phyloP scores from a whole-genome alignment of 30 jellyfish, hydroid and myxozoan genomes.

The Cassiopea xamachana region DNA sequence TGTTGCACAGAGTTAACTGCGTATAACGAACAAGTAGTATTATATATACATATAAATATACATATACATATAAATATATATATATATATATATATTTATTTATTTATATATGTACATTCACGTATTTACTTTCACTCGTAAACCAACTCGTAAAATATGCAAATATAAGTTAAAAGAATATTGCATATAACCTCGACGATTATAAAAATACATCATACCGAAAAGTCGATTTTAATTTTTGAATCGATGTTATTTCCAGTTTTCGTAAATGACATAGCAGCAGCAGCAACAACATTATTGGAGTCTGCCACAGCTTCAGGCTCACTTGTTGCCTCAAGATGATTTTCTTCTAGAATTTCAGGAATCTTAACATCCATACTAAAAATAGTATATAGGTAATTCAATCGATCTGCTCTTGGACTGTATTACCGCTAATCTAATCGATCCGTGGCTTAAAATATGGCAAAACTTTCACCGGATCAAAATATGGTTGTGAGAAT shows the following conservation, averaged over 20 bases:
- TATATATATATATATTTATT: too few species aligned
- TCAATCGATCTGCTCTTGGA: background rate
- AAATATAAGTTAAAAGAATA: background rate
- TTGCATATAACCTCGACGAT: too few species aligned
- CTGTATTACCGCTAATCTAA: background rate
- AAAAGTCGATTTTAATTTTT: background rate
- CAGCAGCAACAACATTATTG: background rate
- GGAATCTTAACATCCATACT: conserved; percentile 2
- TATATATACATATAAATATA: too few species aligned
- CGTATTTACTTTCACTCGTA: too few species aligned
- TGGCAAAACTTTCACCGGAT: too few species aligned
- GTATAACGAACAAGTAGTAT: too few species aligned
- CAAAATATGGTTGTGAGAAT: too few species aligned
- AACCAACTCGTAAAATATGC: background rate
- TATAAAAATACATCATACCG: background rate
- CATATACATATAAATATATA: too few species aligned
- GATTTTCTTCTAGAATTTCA: background rate
- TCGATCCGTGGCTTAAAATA: too few species aligned
- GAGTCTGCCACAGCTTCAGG: background rate
- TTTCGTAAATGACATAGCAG: background rate
- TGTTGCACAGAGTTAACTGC: too few species aligned
- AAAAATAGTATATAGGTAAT: background rate
- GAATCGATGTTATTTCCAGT: conserved; percentile 7
- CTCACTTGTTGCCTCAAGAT: background rate
- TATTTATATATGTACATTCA: too few species aligned